Percentiles rank a stretch among this genome's conserved stretches.
Conservation (phyloP, 2,113 vertebrate species). For the Scomber colias region DNA sequence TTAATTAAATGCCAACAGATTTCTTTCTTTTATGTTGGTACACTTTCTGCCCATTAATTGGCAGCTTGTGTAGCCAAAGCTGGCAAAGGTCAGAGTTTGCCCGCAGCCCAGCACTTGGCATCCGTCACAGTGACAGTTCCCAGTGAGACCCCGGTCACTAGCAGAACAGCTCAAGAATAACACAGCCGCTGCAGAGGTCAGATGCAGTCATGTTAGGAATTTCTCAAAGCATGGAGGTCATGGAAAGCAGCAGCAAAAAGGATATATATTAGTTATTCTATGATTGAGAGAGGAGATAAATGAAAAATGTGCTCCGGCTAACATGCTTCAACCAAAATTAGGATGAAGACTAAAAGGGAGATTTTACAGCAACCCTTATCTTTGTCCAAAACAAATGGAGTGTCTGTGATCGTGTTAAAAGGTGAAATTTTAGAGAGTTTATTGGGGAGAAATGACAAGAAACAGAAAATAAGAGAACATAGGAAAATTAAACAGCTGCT, state of each 20-base stretch:
- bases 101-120: constrained; percentile 89
- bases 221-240: constrained; percentile 89
- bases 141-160: constrained; percentile 87
- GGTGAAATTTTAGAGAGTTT: constrained; percentile 82
- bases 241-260: constrained; percentile 87
- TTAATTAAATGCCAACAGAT: constrained; percentile 68
- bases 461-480: background rate
- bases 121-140: constrained; percentile 93
- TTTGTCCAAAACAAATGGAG: constrained; percentile 75
- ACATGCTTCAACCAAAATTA: constrained; percentile 72
- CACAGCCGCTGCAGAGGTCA: constrained; percentile 88
- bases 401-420: constrained; percentile 67
- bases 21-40: constrained; percentile 66
- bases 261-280: constrained; percentile 87
- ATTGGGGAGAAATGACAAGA: constrained; percentile 59
- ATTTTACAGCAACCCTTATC: constrained; percentile 80
- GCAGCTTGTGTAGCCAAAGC: constrained; percentile 86
- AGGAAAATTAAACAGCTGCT: constrained; percentile 77
- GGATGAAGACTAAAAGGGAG: constrained; percentile 67
- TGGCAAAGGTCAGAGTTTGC: constrained; percentile 90
- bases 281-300: constrained; percentile 62
- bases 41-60: constrained; percentile 75
- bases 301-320: constrained; percentile 83
- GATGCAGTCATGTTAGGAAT: constrained; percentile 90
- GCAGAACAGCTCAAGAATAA: constrained; percentile 87